Evolutionary conservation across 2,113 vertebrate genomes (phyloP).

Genomic region (Petrocephalus microphthalmus): DNA sequence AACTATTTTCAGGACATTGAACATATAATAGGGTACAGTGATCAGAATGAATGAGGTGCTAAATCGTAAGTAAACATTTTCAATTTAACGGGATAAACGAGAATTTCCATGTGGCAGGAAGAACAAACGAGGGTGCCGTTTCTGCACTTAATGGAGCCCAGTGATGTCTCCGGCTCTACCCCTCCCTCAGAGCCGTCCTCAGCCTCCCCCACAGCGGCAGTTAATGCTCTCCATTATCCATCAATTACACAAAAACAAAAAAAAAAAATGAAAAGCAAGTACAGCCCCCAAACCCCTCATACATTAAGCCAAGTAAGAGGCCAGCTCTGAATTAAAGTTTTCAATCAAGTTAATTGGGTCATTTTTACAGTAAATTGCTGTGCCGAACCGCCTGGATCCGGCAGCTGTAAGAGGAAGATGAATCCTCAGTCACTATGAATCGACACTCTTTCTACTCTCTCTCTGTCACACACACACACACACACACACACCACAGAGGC

Average conservation of each 20-base stretch:
- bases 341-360: constrained; percentile 53
- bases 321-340: constrained; percentile 39
- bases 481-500: background rate
- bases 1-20: background rate
- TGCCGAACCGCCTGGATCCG: constrained; percentile 38
- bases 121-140: background rate
- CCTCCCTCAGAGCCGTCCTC: background rate
- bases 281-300: background rate
- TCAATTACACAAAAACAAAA: constrained; percentile 6
- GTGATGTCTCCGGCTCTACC: background rate
- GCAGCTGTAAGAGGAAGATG: constrained; percentile 37
- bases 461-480: constrained; percentile 12
- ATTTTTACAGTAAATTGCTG: constrained; percentile 44
- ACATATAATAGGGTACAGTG: background rate
- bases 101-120: background rate
- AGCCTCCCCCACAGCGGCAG: constrained; percentile 1
- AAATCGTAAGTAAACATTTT: background rate
- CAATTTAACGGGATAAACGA: background rate
- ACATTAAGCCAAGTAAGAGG: constrained; percentile 9
- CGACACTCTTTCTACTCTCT: constrained; percentile 39
- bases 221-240: constrained; percentile 27
- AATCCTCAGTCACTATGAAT: constrained; percentile 47
- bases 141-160: background rate
- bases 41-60: background rate
- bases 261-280: background rate